Conservation (phyloP, 2,797 vertebrate genomes). For the Sebastes wilsoni region DNA sequence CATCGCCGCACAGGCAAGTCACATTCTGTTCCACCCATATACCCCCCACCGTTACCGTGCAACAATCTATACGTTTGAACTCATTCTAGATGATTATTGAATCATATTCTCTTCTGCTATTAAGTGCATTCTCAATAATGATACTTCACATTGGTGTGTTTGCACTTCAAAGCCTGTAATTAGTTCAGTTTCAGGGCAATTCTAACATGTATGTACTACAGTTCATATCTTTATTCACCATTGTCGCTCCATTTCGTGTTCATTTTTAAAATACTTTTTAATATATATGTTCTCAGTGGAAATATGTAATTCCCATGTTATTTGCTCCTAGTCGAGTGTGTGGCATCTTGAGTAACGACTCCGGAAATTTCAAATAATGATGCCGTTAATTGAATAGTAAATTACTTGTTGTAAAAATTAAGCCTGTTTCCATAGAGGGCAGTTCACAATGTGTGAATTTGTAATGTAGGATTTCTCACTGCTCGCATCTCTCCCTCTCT, state of each 20-base stretch:
- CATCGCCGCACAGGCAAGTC: conserved; percentile 89
- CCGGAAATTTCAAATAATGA: conserved; percentile 8
- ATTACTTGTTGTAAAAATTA: background rate
- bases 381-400: background rate
- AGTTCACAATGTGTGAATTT: background rate
- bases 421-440: background rate
- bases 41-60: background rate
- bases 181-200: background rate
- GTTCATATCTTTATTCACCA: background rate
- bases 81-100: background rate
- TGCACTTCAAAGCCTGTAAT: background rate
- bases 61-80: background rate
- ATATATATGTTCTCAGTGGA: background rate
- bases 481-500: background rate
- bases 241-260: background rate
- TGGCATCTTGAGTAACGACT: background rate
- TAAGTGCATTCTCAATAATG: background rate
- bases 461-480: background rate
- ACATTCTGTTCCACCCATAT: background rate
- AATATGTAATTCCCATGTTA: background rate
- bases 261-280: background rate
- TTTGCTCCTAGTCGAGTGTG: background rate
- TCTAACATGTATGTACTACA: background rate
- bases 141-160: background rate
- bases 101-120: background rate